phyloP scores from a whole-genome alignment of 2,113 vertebrate species.

The Dasypus novemcinctus region DNA sequence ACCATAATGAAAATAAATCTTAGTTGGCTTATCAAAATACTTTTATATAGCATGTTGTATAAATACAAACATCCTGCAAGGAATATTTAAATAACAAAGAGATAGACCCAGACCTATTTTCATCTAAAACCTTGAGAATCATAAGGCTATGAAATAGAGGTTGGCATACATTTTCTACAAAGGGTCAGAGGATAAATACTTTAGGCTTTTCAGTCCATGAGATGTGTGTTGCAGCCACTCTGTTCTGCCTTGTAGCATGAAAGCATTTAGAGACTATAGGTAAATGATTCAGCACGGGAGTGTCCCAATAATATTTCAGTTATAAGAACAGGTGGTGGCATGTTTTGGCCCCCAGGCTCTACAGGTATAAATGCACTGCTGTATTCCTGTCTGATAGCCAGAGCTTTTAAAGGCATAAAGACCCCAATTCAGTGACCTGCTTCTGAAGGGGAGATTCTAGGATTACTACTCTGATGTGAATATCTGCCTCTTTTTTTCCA shows the following conservation, averaged over 20 bases:
- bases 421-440: neutral
- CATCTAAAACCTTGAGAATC: no score
- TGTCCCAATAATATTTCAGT: no score
- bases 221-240: no score
- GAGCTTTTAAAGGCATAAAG: neutral
- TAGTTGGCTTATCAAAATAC: neutral
- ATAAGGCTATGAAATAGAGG: no score
- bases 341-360: neutral
- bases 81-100: neutral
- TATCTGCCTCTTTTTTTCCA: neutral
- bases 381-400: neutral
- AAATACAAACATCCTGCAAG: neutral
- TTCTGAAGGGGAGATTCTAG: neutral
- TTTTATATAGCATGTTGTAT: neutral
- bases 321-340: no score
- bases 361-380: fast-evolving
- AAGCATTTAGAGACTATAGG: no score
- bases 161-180: no score
- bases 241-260: no score
- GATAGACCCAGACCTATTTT: neutral
- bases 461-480: neutral
- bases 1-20: neutral
- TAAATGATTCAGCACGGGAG: no score
- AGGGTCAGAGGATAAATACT: no score
- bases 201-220: no score